These are phyloP conservation scores for Probaryconus sp. DNA, from an alignment of 1,140 invertebrate genomes.

Conservation along the genomic window DNA sequence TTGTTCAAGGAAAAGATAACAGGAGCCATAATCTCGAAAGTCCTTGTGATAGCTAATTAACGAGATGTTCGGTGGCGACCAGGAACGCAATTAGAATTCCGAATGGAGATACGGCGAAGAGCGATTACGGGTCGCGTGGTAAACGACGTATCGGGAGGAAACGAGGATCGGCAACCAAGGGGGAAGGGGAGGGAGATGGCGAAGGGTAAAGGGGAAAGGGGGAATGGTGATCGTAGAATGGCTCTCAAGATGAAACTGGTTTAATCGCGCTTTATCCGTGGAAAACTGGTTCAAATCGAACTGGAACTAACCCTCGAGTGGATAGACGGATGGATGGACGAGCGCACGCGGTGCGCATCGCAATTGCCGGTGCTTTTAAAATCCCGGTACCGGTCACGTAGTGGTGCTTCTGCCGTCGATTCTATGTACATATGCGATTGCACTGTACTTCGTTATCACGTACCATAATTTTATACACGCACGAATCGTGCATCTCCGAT, in stretches of 20 bases:
- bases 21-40: slow-evolving; percentile 1
- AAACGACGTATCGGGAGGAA: slow-evolving; percentile 13
- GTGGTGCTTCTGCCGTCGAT: not conserved
- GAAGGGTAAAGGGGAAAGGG: slow-evolving; percentile 1
- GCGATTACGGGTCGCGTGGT: slow-evolving; percentile 26
- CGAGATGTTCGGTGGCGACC: slow-evolving; percentile 13
- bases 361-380: slow-evolving; percentile 19
- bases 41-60: slow-evolving; percentile 22
- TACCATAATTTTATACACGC: slow-evolving; percentile 17
- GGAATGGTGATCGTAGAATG: slow-evolving; percentile 9
- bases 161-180: too few species aligned
- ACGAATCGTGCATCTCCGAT: slow-evolving; percentile 5
- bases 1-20: too few species aligned
- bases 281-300: slow-evolving; percentile 32
- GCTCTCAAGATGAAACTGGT: slow-evolving; percentile 33
- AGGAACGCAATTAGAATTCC: slow-evolving; percentile 30
- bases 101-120: slow-evolving; percentile 22
- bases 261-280: slow-evolving; percentile 34
- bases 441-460: slow-evolving; percentile 12
- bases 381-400: slow-evolving; percentile 24
- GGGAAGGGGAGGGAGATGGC: slow-evolving; percentile 20
- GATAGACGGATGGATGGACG: slow-evolving; percentile 31
- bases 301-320: slow-evolving; percentile 19
- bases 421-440: slow-evolving; percentile 22
- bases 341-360: slow-evolving; percentile 25